Evolutionary conservation across 2,888 invertebrate species (phyloP).

Genomic region (Drosophila pseudotalamancana): DNA sequence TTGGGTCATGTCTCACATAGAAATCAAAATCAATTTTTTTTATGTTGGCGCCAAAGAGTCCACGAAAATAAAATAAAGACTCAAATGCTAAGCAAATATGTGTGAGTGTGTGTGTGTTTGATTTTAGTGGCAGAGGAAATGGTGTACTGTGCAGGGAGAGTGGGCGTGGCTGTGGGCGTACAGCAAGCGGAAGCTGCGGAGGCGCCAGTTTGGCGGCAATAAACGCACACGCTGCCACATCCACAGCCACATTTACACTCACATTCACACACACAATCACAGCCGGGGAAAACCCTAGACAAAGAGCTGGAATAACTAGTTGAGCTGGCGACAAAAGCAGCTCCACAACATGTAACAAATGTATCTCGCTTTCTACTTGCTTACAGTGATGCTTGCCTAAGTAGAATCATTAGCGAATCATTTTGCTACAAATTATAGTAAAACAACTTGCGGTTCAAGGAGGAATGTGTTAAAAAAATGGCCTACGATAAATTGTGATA

Average conservation of each 20-base stretch:
- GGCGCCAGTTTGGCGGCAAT: slow-evolving; percentile 63
- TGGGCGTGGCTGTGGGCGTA: background rate
- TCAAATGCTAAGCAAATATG: slow-evolving; percentile 2
- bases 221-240: slow-evolving; percentile 41
- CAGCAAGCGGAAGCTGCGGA: slow-evolving; percentile 37
- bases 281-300: too few relatives aligned
- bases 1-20: slow-evolving; percentile 25
- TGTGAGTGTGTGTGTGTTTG: background rate
- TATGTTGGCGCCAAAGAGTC: slow-evolving; percentile 74
- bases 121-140: background rate
- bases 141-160: too few relatives aligned
- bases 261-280: slow-evolving; percentile 5
- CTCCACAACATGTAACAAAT: slow-evolving; percentile 41
- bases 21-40: slow-evolving; percentile 70
- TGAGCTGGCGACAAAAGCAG: slow-evolving; percentile 45
- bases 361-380: slow-evolving; percentile 3
- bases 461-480: too few relatives aligned
- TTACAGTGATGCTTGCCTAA: background rate
- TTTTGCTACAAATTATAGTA: background rate
- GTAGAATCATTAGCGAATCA: background rate
- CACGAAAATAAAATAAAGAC: slow-evolving; percentile 66
- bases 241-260: slow-evolving; percentile 16
- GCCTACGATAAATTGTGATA: too few relatives aligned
- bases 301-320: slow-evolving; percentile 46
- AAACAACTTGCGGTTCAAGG: too few relatives aligned